Evolutionary conservation across 2,797 vertebrate species (phyloP).

Genomic region (Capromys pilorides): DNA sequence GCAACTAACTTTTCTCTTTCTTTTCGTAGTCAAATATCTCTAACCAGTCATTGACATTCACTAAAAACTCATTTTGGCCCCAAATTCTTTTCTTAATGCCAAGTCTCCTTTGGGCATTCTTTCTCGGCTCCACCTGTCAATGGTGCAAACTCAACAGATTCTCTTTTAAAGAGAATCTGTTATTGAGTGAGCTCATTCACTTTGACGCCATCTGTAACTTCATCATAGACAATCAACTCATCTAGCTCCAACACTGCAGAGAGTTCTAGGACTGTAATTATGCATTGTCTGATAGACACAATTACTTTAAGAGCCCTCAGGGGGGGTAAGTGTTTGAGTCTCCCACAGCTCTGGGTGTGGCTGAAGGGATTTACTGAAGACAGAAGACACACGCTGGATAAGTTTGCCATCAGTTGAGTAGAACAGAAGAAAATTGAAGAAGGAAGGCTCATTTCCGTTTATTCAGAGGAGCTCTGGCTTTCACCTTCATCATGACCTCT

Average conservation of each 20-base stretch:
- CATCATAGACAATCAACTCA: not conserved
- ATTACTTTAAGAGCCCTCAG: not conserved
- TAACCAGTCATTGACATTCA: conserved; percentile 23
- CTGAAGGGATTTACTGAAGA: not conserved
- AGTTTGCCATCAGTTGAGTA: not conserved
- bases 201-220: not conserved
- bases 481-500: not conserved
- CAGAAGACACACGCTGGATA: not conserved
- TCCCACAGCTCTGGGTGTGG: not conserved
- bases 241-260: not conserved
- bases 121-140: not conserved
- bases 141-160: not conserved
- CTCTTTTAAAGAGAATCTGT: not conserved
- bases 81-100: conserved; percentile 7
- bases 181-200: not conserved
- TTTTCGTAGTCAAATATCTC: conserved; percentile 49
- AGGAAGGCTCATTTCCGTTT: not conserved
- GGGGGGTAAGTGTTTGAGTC: not conserved
- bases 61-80: conserved; percentile 35
- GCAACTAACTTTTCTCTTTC: conserved; percentile 52
- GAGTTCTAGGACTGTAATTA: not conserved
- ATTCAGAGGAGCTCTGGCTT: not conserved
- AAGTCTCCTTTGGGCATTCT: not conserved
- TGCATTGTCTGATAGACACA: not conserved
- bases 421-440: not conserved